Conservation (phyloP, 2,888 invertebrate species). For the Drosophila subsilvestris region DNA sequence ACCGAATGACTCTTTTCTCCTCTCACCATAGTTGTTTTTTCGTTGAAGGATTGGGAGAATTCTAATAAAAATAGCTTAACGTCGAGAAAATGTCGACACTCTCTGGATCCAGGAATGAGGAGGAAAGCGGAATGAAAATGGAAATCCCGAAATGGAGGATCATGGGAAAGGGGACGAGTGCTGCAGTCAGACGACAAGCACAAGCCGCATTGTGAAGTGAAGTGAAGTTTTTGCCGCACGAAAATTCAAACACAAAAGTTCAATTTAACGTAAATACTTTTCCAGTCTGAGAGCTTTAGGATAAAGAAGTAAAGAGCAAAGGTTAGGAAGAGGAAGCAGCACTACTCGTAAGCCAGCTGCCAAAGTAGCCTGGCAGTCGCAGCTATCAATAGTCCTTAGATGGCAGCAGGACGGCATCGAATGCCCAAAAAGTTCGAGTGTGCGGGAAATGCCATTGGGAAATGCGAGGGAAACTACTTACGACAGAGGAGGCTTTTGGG, state of each 20-base stretch:
- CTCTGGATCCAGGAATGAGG: conserved; percentile 11
- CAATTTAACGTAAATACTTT: conserved; percentile 73
- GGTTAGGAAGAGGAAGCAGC: background rate
- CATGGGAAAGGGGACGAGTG: conserved; percentile 25
- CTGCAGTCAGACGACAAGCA: conserved; percentile 29
- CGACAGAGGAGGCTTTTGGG: conserved; percentile 22
- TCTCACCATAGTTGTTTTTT: conserved; percentile 1
- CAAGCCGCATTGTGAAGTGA: conserved; percentile 43
- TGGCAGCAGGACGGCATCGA: conserved; percentile 11
- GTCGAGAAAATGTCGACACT: conserved; percentile 62
- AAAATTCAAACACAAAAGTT: conserved; percentile 63
- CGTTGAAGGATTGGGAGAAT: conserved; percentile 43
- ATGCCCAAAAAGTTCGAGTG: conserved; percentile 26
- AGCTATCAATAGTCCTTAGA: conserved; percentile 54
- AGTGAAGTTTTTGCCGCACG: conserved; percentile 18
- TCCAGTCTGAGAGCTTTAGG: conserved; percentile 19
- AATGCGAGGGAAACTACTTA: conserved; percentile 60
- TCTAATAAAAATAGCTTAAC: conserved; percentile 70
- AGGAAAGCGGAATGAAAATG: background rate
- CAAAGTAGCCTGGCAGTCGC: conserved; percentile 48
- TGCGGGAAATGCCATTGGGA: conserved; percentile 60
- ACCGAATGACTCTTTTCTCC: conserved; percentile 7
- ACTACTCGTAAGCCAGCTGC: conserved; percentile 53
- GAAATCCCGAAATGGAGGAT: background rate
- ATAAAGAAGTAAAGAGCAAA: background rate